Evolutionary conservation across 2,888 invertebrate species (phyloP), one percentile per base, ranked within the genome.

Genomic region (Tenthredo amoena): DNA sequence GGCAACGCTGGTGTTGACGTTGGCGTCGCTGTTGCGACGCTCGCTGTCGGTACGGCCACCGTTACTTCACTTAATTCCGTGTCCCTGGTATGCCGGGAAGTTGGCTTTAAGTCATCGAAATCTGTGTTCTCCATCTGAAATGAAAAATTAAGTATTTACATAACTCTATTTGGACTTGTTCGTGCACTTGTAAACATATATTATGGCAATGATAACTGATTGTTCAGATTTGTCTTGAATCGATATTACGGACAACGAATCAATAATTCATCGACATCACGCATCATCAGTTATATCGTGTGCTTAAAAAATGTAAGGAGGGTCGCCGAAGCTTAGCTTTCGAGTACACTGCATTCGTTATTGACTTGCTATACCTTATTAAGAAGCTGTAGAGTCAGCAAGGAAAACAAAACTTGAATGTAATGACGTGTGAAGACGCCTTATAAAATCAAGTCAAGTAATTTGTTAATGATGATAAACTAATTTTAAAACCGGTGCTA

Each of bases 111-210:
- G 40, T 88, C 89, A 85, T 91, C 90, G 87, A 90, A 94, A 83
- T 91, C 92, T 40, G 93, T 90, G 89, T 93, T 94, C 82, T 94
- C 94, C 94, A 95, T 94, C 95, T 95, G 91, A n/a, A 93, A 94
- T 62, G n/a, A 81, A 40, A 18, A 21, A 2, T 7, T 12, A 18
- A 12, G 4, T 37, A 62, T 77, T 77, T n/a, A 4, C 4, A 47
- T 12, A 58, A 5, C 18, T 55, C 37, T 58, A 26, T 15, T 43
- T 26, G 1, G n/a, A 74, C 10, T n/a, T 1, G 4, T 43, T 74
- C 12, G 15, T 10, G 71, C 6, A 71, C 37, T 37, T 37, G 18
- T n/a, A 1, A 12, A 10, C 26, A 12, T 71, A 18, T 71, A 1
- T 6, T 71, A 37, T 37, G 31, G 37, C 18, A 37, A 71, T 21